Evolutionary conservation across 2,888 invertebrate species (phyloP).

Genomic region (Germaria angustata): DNA sequence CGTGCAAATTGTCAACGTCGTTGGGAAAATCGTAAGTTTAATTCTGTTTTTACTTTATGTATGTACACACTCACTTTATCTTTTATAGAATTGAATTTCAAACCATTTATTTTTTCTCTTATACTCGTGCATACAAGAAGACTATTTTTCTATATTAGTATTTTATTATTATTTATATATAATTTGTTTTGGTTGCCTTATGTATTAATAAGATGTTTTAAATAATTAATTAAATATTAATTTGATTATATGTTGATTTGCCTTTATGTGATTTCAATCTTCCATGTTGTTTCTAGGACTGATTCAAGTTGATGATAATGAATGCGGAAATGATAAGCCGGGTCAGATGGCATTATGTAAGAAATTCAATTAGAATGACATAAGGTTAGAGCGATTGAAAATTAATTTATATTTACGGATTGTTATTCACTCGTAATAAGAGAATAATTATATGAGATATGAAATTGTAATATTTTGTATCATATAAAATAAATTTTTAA

Average conservation of each 20-base stretch:
- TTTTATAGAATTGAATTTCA: conserved; percentile 25
- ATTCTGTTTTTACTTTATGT: conserved; percentile 9
- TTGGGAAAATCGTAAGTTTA: conserved; percentile 38
- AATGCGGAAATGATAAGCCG: conserved; percentile 48
- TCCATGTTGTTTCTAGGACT: conserved; percentile 6
- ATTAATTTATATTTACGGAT: neutral
- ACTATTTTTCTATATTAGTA: no score
- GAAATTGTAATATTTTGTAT: neutral
- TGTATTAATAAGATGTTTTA: conserved; percentile 7
- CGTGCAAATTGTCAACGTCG: conserved; percentile 70
- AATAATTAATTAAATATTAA: conserved; percentile 25
- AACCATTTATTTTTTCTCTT: neutral
- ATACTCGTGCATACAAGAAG: neutral
- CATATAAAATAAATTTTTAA: no score
- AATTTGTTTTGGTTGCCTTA: neutral
- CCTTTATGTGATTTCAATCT: neutral
- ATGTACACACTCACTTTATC: neutral
- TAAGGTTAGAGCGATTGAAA: neutral
- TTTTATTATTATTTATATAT: no score
- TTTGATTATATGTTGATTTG: conserved; percentile 31
- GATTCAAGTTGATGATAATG: neutral
- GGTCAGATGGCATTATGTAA: conserved; percentile 26
- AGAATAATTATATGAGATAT: neutral
- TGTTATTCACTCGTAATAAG: neutral
- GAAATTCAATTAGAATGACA: conserved; percentile 13